Evolutionary conservation across 64 coral and sea anemone genomes (phyloP), one percentile per base, ranked within the genome.

Genomic region (Dendrophyllia cribrosa): DNA sequence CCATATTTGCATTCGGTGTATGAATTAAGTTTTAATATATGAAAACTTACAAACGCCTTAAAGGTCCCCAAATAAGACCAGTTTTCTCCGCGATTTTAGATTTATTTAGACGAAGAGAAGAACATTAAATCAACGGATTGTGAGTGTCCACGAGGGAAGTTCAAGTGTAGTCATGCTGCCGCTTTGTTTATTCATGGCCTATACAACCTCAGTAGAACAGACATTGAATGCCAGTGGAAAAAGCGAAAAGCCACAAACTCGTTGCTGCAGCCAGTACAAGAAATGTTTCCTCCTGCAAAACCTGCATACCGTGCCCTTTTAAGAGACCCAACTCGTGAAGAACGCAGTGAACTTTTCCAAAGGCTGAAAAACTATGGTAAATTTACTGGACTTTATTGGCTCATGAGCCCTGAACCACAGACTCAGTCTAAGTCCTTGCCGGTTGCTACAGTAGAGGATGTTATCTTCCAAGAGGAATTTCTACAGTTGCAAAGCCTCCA

Each of bases 281-380:
- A 90, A 58, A 71, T 90, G 76, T 90, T 80, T 90, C 88, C 88
- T 4, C 88, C 76, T 12, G 52, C 63, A 6, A 81, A 90, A 53
- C 62, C 79, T 43, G 51, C 20, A 23, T 90, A 90, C 23, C 17
- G 76, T 19, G 60, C 60, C 3, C 48, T 81, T 15, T 15, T 13
- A 15, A 78, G 88, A 90, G 51, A 74, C 4, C 75, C 88, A 64
- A 62, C n/a, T 3, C 74, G n/a, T 7, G 45, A 89, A 78, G 74
- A 89, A 16, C 49, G 74, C 1, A 44, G 51, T 8, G 47, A 56
- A 72, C 69, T 89, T 48, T 89, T 64, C 60, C 25, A 78, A 63
- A 83, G 58, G 13, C 58, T 83, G 19, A 83, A 83, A 63, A 23
- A 56, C 24, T 83, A 83, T 83, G 79, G 79, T 25, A 83, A 63